Base-by-base conservation (phyloP, 2,797 vertebrate genomes). In the Yasuhikotakia modesta region DNA sequence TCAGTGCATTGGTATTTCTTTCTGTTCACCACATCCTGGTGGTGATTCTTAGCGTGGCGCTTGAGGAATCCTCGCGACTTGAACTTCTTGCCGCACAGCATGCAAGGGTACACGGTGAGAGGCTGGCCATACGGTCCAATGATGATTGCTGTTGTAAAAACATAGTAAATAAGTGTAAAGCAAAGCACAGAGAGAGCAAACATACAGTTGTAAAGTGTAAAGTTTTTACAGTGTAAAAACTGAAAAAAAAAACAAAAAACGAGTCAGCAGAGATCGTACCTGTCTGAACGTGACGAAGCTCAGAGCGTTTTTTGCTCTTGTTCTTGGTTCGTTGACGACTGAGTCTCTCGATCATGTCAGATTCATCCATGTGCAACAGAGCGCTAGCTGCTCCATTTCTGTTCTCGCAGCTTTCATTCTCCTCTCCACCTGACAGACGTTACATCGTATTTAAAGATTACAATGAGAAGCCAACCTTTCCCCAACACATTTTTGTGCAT, bases 1-100 rank as follows among this genome's bases (percentile, higher is more conserved):
- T 96, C 95, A 30, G 95, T 95, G 84, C 95, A 96, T 89, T 93
- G 94, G 88, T 96, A 96, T 84, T 95, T 95, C 90, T 95, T 95
- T 11, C 92, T 90, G 78, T 88, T 91, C 85, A 95, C 88, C 81
- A 93, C 92, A 84, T 96, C 95, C 61, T 83, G 87, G 0, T 95
- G 95, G 71, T 96, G 95, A 85, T 95, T 96, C 87, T 95, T 95
- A 93, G 94, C 92, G 82, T 96, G 95, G 75, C 94, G 94, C 90
- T 95, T 96, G 85, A 96, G 90, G 88, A 96, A 96, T 57, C 94
- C 94, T 83, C 94, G 90, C 0, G 95, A 96, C 84, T 96, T 95
- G 88, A 96, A 96, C 83, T 96, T 96, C 87, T 96, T 96, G 55
- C 94, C 95, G 73, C 95, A 96, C 82, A 96, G 93, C 92, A 95